Evolutionary conservation across 2,113 vertebrate genomes (phyloP).

Genomic region (Paracanthobrama guichenoti): DNA sequence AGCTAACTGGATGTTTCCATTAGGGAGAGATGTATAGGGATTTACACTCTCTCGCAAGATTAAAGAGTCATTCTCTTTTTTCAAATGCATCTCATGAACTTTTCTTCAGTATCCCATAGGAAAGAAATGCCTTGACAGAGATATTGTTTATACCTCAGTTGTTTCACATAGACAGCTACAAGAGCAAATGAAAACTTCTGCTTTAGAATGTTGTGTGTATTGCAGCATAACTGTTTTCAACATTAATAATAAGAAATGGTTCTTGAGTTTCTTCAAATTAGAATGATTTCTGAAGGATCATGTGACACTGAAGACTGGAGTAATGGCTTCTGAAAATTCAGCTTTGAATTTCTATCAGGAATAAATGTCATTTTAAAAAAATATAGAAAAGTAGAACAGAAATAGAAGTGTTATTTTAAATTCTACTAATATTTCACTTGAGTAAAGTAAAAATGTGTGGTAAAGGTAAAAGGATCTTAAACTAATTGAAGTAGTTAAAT

Average conservation of each 20-base stretch:
- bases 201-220: not conserved
- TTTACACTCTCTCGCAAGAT: slow-evolving; percentile 7
- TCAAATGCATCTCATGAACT: not conserved
- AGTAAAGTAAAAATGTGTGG: not conserved
- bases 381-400: not conserved
- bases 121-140: slow-evolving; percentile 1
- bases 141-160: not conserved
- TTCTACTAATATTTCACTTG: not conserved
- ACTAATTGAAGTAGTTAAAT: not conserved
- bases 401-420: not conserved
- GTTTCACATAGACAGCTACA: not conserved
- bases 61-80: slow-evolving; percentile 24
- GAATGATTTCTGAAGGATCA: not conserved
- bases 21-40: slow-evolving; percentile 20
- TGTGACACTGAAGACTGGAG: not conserved
- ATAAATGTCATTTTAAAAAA: not conserved
- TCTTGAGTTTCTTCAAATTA: not conserved
- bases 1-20: slow-evolving; percentile 65
- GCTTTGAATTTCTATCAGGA: not conserved
- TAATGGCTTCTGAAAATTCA: not conserved
- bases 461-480: not conserved
- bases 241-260: not conserved
- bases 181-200: not conserved
- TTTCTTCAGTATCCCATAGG: slow-evolving; percentile 3
- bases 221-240: not conserved